Percentiles rank a stretch among this genome's conserved stretches.
phyloP scores from a whole-genome alignment of 2,797 vertebrate genomes.

The Peromyscus eremicus region DNA sequence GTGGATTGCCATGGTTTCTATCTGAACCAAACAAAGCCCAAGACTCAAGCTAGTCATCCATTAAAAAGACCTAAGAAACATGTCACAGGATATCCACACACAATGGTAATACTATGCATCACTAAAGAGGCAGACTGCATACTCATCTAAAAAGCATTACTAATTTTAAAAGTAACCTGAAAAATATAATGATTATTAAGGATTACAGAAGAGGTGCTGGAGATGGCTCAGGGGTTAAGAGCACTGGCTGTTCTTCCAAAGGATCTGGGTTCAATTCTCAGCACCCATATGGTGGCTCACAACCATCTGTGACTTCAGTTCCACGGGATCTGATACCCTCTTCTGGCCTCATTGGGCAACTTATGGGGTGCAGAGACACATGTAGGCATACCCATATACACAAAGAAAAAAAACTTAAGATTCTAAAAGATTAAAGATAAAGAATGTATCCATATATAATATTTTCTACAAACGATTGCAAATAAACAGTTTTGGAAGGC shows the following conservation, averaged over 20 bases:
- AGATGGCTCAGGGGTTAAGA: background rate
- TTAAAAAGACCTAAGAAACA: background rate
- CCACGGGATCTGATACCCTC: background rate
- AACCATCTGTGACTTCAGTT: background rate
- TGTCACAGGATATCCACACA: background rate
- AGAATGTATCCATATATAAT: background rate
- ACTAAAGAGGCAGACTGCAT: background rate
- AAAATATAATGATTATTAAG: background rate
- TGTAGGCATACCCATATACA: background rate
- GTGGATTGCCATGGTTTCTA: background rate
- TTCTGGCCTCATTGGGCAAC: background rate
- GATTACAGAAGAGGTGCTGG: background rate
- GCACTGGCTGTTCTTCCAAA: background rate
- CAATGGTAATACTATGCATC: background rate
- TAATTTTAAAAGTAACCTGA: background rate
- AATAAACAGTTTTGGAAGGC: background rate
- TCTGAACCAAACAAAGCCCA: background rate
- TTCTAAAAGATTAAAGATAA: background rate
- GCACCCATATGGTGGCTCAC: background rate
- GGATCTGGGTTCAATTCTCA: background rate
- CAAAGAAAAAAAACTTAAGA: background rate
- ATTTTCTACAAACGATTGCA: slow-evolving; percentile 5
- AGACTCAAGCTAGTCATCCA: background rate
- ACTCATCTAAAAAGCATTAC: background rate
- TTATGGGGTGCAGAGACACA: background rate